Evolutionary conservation across 1,140 invertebrate genomes (phyloP).

Genomic region (Meloidogyne floridensis): DNA sequence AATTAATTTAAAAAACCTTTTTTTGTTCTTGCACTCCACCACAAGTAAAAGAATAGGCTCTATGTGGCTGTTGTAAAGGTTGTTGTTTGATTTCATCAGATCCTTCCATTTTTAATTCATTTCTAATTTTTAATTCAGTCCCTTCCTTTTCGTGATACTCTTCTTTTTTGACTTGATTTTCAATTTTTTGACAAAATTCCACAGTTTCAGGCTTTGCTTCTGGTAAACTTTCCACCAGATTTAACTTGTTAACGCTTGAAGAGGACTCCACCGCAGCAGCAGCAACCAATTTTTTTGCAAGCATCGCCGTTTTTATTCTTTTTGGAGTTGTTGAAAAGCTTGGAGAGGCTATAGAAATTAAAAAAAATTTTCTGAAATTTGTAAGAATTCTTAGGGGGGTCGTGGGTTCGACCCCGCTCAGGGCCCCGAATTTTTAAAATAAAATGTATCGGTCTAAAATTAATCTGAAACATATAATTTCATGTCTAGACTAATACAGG

Average conservation of each 20-base stretch:
- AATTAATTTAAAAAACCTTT: conserved; percentile 14
- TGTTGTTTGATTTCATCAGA: not conserved
- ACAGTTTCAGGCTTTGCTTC: not conserved
- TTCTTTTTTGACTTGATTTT: conserved; percentile 21
- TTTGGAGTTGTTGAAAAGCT: conserved; percentile 27
- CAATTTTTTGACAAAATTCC: conserved; percentile 3
- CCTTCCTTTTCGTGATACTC: conserved; percentile 20
- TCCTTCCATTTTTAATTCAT: conserved; percentile 16
- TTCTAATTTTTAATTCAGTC: not conserved
- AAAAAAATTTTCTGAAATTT: not conserved
- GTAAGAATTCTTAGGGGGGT: no score
- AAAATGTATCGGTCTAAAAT: no score
- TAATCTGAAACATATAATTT: no score
- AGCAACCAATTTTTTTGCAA: conserved; percentile 38
- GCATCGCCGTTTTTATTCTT: conserved; percentile 39
- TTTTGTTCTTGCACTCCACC: conserved; percentile 23
- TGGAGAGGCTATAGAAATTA: not conserved
- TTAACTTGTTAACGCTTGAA: not conserved
- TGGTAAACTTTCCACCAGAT: not conserved
- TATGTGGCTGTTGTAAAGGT: not conserved
- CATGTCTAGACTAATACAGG: no score
- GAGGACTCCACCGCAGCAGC: conserved; percentile 28
- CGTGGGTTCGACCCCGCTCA: no score
- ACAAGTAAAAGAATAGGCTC: conserved; percentile 9
- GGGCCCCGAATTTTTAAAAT: no score